phyloP scores from a whole-genome alignment of 1,140 invertebrate genomes.

The Diachasma alloeum region DNA sequence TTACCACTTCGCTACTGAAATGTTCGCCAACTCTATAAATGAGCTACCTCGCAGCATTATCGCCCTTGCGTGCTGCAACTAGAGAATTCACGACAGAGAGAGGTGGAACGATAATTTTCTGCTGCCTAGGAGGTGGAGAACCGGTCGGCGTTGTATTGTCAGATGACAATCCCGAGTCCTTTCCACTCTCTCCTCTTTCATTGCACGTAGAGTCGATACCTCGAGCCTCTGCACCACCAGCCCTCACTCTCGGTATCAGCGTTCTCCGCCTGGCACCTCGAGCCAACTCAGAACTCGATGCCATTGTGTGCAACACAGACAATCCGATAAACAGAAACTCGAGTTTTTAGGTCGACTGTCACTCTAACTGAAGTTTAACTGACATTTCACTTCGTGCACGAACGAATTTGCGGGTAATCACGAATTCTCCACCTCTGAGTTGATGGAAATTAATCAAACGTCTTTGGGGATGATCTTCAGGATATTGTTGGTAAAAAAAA shows the following conservation, averaged over 20 bases:
- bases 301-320: conserved; percentile 9
- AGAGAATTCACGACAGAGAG: conserved; percentile 21
- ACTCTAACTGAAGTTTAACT: background rate
- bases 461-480: too few species aligned
- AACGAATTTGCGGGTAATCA: too few species aligned
- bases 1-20: too few species aligned
- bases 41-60: conserved; percentile 46
- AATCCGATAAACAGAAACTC: background rate
- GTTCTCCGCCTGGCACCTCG: conserved; percentile 41
- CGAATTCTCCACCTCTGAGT: too few species aligned
- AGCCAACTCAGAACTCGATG: conserved; percentile 32
- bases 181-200: conserved; percentile 44
- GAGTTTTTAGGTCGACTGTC: background rate
- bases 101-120: conserved; percentile 26
- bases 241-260: conserved; percentile 16
- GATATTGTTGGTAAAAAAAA: too few species aligned
- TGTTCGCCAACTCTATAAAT: too few species aligned
- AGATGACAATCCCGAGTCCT: conserved; percentile 59
- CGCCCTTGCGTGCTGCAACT: conserved; percentile 35
- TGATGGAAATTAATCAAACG: too few species aligned
- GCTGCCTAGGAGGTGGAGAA: conserved; percentile 56
- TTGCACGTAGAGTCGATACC: conserved; percentile 2
- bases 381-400: too few species aligned
- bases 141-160: conserved; percentile 58
- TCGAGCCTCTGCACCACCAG: conserved; percentile 19